Evolutionary conservation across 1,140 invertebrate species (phyloP).

Genomic region (Lycorma delicatula): DNA sequence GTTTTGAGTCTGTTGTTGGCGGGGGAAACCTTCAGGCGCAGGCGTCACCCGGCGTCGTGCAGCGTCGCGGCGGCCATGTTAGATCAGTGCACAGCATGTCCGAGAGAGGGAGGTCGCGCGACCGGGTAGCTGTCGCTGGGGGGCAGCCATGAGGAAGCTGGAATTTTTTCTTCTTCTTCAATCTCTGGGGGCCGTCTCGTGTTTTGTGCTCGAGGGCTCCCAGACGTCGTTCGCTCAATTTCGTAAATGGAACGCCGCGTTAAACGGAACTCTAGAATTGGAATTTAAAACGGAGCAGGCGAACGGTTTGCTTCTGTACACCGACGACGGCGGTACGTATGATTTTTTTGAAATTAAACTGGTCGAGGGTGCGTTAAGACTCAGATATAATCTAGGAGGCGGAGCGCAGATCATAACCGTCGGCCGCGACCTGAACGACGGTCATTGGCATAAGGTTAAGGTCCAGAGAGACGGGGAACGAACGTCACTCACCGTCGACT

Average conservation of each 20-base stretch:
- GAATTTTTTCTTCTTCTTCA: not conserved
- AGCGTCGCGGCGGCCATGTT: not conserved
- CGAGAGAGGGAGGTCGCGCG: not conserved
- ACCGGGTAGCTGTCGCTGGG: not conserved
- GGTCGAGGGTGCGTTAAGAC: slow-evolving; percentile 76
- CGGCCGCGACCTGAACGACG: slow-evolving; percentile 75
- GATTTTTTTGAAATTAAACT: slow-evolving; percentile 94
- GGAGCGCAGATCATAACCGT: slow-evolving; percentile 81
- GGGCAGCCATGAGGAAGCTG: not conserved
- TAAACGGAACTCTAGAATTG: slow-evolving; percentile 80
- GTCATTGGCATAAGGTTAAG: slow-evolving; percentile 83
- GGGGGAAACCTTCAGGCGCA: too few species aligned
- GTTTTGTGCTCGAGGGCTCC: slow-evolving; percentile 73
- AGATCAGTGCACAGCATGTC: not conserved
- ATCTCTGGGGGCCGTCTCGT: slow-evolving; percentile 34
- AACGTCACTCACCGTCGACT: slow-evolving; percentile 74
- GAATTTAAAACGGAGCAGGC: slow-evolving; percentile 88
- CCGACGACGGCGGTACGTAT: slow-evolving; percentile 86
- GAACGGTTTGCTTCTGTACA: slow-evolving; percentile 82
- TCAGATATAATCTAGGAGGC: slow-evolving; percentile 79
- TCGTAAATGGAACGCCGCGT: slow-evolving; percentile 76
- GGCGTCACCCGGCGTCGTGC: too few species aligned
- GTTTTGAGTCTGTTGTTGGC: too few species aligned
- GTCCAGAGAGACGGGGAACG: slow-evolving; percentile 63
- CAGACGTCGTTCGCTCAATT: slow-evolving; percentile 83